Evolutionary conservation across 1,140 invertebrate genomes (phyloP).

Genomic region (Drosophila athabasca): DNA sequence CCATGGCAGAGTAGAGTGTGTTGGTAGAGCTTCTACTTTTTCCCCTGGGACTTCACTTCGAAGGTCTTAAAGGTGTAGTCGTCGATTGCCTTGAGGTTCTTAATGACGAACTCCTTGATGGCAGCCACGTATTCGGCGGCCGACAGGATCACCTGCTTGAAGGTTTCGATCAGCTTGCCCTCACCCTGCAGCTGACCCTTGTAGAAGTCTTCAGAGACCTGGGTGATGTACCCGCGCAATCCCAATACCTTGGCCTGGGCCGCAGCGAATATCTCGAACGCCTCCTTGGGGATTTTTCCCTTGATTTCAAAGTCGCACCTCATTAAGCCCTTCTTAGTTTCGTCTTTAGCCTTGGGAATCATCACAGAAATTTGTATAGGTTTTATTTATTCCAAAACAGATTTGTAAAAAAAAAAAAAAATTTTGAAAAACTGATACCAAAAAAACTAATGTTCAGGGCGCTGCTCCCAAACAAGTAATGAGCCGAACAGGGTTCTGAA

Average conservation of each 20-base stretch:
- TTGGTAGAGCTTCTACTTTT: not conserved
- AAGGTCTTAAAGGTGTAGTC: conserved; percentile 54
- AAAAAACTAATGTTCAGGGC: too few relatives aligned
- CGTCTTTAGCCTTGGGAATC: too few relatives aligned
- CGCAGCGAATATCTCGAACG: conserved; percentile 50
- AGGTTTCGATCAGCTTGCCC: conserved; percentile 54
- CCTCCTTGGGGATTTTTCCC: conserved; percentile 51
- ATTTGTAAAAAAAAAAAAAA: conserved; percentile 1
- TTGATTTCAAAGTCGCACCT: conserved; percentile 55
- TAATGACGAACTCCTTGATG: conserved; percentile 61
- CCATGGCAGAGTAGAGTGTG: too few relatives aligned
- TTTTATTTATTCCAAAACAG: not conserved
- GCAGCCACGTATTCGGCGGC: conserved; percentile 58
- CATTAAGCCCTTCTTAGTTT: conserved; percentile 24
- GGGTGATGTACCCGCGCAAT: conserved; percentile 50
- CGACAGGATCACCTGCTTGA: conserved; percentile 43
- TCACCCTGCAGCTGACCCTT: conserved; percentile 59
- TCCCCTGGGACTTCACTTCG: conserved; percentile 14
- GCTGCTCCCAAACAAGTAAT: too few relatives aligned
- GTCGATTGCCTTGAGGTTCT: conserved; percentile 50
- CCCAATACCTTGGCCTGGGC: conserved; percentile 53
- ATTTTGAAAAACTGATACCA: too few relatives aligned
- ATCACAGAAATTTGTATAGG: not conserved
- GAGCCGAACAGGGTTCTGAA: too few relatives aligned
- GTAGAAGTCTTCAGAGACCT: conserved; percentile 30